Evolutionary conservation across 2,113 vertebrate species (phyloP), one percentile per base, ranked within the genome.

Genomic region (Halcyon malimbica): DNA sequence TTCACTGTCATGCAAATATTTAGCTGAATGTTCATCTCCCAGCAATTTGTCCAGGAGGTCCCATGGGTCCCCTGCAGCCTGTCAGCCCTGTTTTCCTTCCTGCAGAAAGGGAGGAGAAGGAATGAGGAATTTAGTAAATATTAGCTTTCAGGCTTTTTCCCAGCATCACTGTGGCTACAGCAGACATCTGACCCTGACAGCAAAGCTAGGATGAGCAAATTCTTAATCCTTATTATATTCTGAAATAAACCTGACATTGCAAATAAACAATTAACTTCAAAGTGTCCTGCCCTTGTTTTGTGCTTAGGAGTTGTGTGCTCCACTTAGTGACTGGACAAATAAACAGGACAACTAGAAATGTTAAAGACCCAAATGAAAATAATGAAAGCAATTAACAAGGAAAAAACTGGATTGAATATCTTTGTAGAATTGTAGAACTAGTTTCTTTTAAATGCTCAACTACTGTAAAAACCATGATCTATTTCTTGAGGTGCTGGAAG

Each of bases 241-340:
- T 50, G 21, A 50, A 50, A 23, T 13, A 23, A 50, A 50, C 50
- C 50, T 50, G 50, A 50, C 50, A 50, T 50, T 25, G 50, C 21
- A 50, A 50, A 25, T 26, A 10, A 73, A 23, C 57, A 48, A 44
- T 37, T 37, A 41, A n/a, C 7, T 57, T 57, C 18, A 11, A 63
- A 56, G 13, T 35, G 5, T 76, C 19, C 19, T 68, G 41, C 21
- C 18, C 23, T 9, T 1, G 0, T 46, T 50, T 17, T 0, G 0
- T 80, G 53, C 13, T 67, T 53, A 33, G 29, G 46, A 39, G 53
- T 17, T 54, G 8, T 5, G 0, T 54, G 20, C 8, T 76, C 24
- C 8, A 3, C 37, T 76, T 81, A 74, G 21, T 33, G 83, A 56
- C 8, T 11, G 2, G 17, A 24, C 1, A 2, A 86, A 65, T 57